Base-by-base conservation (phyloP, 2,797 vertebrate genomes). In the Anguilla pacifica region DNA sequence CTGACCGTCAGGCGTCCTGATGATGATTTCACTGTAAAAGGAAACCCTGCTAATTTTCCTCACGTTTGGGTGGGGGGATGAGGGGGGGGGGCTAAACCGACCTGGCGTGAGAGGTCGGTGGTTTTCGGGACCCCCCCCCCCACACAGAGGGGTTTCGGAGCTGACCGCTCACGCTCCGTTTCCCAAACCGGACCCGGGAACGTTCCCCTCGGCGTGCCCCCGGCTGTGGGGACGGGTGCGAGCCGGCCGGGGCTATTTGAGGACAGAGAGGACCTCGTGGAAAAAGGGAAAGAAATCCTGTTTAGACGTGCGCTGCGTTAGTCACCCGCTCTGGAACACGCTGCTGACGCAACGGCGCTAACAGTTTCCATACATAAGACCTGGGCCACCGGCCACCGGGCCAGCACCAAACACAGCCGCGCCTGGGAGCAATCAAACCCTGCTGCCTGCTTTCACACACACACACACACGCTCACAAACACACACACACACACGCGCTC, bases 361-460 rank as follows among this genome's bases (percentile, higher is more conserved):
- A 95, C 93, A 95, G 94, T 96, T 96, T 96, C 96, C 95, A 96
- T 95, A 89, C 92, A 94, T 94, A 93, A 93, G 93, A 91, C 92
- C 91, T 89, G 92, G 81, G 91, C 93, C 39, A 35, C 35, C 89
- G 91, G 93, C 93, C 92, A 94, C 94, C 94, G 93, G 92, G 92
- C 93, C 90, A 93, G 90, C 91, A 90, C 92, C 92, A 88, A 91
- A 89, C 91, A 88, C 89, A 89, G 87, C 90, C 90, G 87, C 83
- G 94, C 94, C 95, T 95, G 95, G 95, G 92, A 95, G 92, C 95
- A 93, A 95, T 96, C 95, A 94, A 89, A 19, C 74, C 2, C 39
- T 43, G 39, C 86, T 67, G 25, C 86, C 89, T 83, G 51, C 70
- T 90, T 84, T 84, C 87, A 89, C 49, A 67, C 67, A 11, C 61